Percentiles rank a stretch among this genome's conserved stretches.
phyloP scores from a whole-genome alignment of 2,113 vertebrate genomes.

The Prietella phreatophila region DNA sequence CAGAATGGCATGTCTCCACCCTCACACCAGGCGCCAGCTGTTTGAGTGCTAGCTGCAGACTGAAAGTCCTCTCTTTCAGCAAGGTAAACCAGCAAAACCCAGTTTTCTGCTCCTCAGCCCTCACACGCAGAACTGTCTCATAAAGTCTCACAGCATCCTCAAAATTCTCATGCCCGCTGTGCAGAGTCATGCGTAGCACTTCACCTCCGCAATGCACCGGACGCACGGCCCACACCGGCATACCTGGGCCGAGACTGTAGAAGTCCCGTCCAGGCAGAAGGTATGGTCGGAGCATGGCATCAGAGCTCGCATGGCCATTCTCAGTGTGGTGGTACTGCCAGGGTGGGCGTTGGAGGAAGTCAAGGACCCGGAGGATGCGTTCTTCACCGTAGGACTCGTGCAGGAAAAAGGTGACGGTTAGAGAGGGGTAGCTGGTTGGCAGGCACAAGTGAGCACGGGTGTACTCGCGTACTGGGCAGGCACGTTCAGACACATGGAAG shows the following conservation, averaged over 20 bases:
- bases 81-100: constrained; percentile 80
- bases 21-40: constrained; percentile 79
- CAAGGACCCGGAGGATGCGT: constrained; percentile 78
- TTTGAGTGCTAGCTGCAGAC: constrained; percentile 85
- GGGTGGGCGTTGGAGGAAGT: constrained; percentile 82
- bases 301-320: constrained; percentile 55
- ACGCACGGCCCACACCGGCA: constrained; percentile 90
- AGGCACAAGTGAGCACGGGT: constrained; percentile 58
- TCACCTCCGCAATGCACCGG: constrained; percentile 78
- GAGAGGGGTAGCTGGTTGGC: constrained; percentile 76
- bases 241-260: constrained; percentile 81
- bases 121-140: constrained; percentile 81
- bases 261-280: constrained; percentile 77
- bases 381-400: constrained; percentile 80
- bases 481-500: constrained; percentile 86
- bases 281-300: constrained; percentile 55
- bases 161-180: constrained; percentile 86
- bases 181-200: constrained; percentile 83
- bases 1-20: constrained; percentile 75
- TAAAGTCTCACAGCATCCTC: constrained; percentile 86
- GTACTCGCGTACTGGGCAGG: constrained; percentile 64
- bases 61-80: constrained; percentile 57
- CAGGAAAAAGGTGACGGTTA: constrained; percentile 87
- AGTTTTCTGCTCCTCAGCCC: constrained; percentile 74
- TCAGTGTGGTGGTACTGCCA: constrained; percentile 81